Evolutionary conservation across 2,888 invertebrate species (phyloP), one percentile per base, ranked within the genome.

Genomic region (Nebria brevicollis): DNA sequence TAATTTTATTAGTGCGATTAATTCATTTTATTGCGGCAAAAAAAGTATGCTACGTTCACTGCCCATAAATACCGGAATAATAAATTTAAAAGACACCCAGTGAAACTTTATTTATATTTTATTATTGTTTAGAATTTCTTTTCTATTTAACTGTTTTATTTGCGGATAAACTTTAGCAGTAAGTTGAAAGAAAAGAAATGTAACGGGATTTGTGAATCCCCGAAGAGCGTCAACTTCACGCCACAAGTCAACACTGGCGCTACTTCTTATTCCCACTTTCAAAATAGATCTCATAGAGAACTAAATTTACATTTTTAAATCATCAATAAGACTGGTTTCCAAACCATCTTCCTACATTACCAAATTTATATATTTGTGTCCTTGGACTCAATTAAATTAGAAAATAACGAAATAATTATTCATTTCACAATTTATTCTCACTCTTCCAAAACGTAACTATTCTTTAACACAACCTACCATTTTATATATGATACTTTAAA

Each of bases 171-270:
- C 11, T 54, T 54, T 54, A 11, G 54, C 54, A 54, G 54, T 54
- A 54, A 54, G 54, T 54, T 54, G 54, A 54, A 54, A 54, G 54
- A 54, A 54, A 11, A 54, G 54, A 54, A 54, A 54, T 54, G 54
- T 54, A 54, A 54, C 54, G 54, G 54, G 54, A 54, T 54, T 54
- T 54, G 54, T 54, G 54, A 54, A 54, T 54, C 54, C 54, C 54
- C 8, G 54, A 54, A 54, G 54, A 54, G 54, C 54, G 54, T 13
- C 54, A 54, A 54, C 54, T 54, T 54, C 1, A 2, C 54, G 54
- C 54, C 54, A 54, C 54, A 54, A 54, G 54, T 54, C 54, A 34
- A 34, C 54, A 11, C 54, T 5, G 54, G 1, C 8, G 54, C 54
- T 3, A 54, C 13, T 54, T 54, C 7, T 7, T 54, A 54, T 54